Percentiles rank a stretch among this genome's conserved stretches.
phyloP scores from a whole-genome alignment of 1,140 invertebrate species.

The Achroia grisella region DNA sequence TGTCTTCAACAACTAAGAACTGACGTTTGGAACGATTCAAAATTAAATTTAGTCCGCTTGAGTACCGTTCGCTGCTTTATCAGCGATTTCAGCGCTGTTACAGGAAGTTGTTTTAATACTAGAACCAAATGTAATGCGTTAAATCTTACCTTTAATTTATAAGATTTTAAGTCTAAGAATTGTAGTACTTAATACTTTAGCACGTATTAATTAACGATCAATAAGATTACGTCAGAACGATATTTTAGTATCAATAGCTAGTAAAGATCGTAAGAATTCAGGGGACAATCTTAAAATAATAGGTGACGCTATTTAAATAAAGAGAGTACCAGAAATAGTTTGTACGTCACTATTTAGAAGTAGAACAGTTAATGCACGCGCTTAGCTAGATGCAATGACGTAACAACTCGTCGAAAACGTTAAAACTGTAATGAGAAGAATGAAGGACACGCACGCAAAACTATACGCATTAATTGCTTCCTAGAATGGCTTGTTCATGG shows the following conservation, averaged over 20 bases:
- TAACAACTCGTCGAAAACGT: conserved; percentile 7
- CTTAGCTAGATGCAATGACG: conserved; percentile 20
- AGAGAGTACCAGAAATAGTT: conserved; percentile 46
- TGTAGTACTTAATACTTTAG: too few relatives aligned
- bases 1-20: conserved; percentile 49
- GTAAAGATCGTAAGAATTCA: conserved; percentile 27
- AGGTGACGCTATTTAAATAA: conserved; percentile 52
- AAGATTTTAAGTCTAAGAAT: too few relatives aligned
- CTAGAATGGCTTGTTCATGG: too few relatives aligned
- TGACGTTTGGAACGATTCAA: conserved; percentile 45
- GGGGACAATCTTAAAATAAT: conserved; percentile 49
- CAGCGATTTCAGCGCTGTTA: not conserved
- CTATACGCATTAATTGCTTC: too few relatives aligned
- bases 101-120: not conserved
- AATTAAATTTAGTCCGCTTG: conserved; percentile 61
- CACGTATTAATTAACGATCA: too few relatives aligned
- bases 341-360: conserved; percentile 39
- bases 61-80: conserved; percentile 19
- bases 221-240: conserved; percentile 20
- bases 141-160: too few relatives aligned
- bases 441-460: not conserved
- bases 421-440: conserved; percentile 1
- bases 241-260: conserved; percentile 21
- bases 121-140: too few relatives aligned
- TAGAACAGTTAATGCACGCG: conserved; percentile 32